Conservation (phyloP, 2,797 vertebrate species). For the Sebastolobus alascanus region DNA sequence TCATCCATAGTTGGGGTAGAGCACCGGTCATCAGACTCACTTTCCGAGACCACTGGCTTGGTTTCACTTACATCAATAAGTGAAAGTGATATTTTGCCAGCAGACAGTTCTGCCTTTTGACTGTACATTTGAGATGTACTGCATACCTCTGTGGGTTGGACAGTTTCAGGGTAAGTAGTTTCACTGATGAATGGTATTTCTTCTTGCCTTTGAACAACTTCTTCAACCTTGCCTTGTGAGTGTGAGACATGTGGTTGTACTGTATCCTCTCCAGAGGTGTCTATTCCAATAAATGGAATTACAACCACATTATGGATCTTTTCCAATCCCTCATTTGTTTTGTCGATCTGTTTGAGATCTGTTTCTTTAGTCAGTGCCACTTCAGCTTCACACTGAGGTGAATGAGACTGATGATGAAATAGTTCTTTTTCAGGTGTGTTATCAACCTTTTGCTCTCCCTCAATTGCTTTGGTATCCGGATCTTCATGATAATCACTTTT, state of each 20-base stretch:
- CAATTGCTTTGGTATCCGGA: conserved; percentile 25
- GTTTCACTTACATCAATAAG: conserved; percentile 37
- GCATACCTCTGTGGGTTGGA: neutral
- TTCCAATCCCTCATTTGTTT: conserved; percentile 14
- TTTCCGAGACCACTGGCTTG: conserved; percentile 1
- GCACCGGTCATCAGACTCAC: conserved; percentile 58
- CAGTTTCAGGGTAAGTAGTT: neutral
- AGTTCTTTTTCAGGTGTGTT: conserved; percentile 18
- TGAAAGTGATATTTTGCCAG: conserved; percentile 23
- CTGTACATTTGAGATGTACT: conserved; percentile 2
- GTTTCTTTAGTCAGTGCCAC: conserved; percentile 12
- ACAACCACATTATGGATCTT: conserved; percentile 17
- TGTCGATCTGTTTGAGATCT: neutral
- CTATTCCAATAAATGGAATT: conserved; percentile 52
- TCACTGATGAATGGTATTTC: conserved; percentile 35
- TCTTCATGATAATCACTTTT: conserved; percentile 7
- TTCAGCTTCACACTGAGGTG: conserved; percentile 19
- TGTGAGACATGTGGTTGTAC: conserved; percentile 6
- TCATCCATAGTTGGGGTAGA: conserved; percentile 82
- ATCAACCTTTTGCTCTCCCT: conserved; percentile 12
- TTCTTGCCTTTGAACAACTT: conserved; percentile 25
- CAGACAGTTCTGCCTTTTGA: conserved; percentile 9
- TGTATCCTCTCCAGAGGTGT: conserved; percentile 21
- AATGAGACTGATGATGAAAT: conserved; percentile 13
- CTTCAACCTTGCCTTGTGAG: conserved; percentile 12